phyloP scores from a whole-genome alignment of 2,888 invertebrate genomes.

The Agonum fuliginosum region DNA sequence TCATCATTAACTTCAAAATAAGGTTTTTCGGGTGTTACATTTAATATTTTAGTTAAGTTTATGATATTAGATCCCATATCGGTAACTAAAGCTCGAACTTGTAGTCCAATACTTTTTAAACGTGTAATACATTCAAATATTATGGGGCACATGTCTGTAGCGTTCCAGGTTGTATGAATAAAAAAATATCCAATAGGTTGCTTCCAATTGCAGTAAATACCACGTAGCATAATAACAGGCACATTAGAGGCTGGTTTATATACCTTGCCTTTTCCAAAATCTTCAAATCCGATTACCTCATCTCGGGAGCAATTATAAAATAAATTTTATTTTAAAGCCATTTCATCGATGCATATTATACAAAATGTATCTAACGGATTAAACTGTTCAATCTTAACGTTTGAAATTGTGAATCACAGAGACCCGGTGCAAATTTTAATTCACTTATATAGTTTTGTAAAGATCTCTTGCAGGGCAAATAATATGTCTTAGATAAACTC shows the following conservation, averaged over 20 bases:
- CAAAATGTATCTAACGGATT: background rate
- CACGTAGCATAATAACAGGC: background rate
- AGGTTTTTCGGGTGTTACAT: slow-evolving; percentile 39
- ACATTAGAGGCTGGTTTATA: background rate
- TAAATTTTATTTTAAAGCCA: slow-evolving; percentile 7
- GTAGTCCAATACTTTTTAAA: slow-evolving; percentile 36
- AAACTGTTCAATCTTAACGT: background rate
- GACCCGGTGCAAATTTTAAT: background rate
- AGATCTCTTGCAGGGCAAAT: background rate
- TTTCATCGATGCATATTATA: slow-evolving; percentile 15
- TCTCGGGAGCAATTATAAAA: background rate
- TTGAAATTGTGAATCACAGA: background rate
- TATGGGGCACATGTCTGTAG: background rate
- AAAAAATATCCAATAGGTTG: background rate
- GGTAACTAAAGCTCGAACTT: background rate
- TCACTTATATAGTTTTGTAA: background rate
- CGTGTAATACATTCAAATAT: background rate
- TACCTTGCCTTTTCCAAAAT: background rate
- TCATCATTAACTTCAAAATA: slow-evolving; percentile 48
- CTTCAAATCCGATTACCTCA: background rate
- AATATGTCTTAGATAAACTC: background rate
- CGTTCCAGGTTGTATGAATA: background rate
- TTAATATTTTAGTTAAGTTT: too few relatives aligned
- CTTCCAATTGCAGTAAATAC: slow-evolving; percentile 1
- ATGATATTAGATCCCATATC: slow-evolving; percentile 8